Conservation (phyloP, 2,797 vertebrate species). For the Pipistrellus nathusii region DNA sequence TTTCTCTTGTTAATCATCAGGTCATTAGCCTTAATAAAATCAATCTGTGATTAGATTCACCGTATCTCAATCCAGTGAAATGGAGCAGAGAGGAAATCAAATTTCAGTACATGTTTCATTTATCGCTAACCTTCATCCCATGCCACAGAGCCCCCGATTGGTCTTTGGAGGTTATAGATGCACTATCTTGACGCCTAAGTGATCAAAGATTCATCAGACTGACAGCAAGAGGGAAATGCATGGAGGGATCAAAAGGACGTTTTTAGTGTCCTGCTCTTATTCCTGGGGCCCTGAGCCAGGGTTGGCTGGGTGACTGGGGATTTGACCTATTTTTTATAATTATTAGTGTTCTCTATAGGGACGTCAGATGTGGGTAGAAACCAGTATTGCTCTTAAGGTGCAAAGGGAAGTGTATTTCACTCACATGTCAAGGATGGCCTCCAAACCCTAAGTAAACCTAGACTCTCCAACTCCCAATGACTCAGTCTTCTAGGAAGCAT, state of each 20-base stretch:
- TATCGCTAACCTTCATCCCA: slow-evolving; percentile 57
- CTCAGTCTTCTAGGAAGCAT: background rate
- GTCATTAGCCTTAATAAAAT: slow-evolving; percentile 77
- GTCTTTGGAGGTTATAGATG: background rate
- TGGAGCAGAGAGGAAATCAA: slow-evolving; percentile 65
- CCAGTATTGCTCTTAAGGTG: background rate
- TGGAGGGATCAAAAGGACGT: background rate
- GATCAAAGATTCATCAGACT: slow-evolving; percentile 30
- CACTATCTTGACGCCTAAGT: background rate
- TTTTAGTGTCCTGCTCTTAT: background rate
- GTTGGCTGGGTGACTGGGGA: background rate
- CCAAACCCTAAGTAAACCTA: background rate
- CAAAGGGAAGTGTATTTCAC: background rate
- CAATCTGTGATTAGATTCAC: slow-evolving; percentile 73
- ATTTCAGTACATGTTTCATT: slow-evolving; percentile 65
- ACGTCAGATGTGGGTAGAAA: background rate
- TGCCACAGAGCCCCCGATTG: background rate
- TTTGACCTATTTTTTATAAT: slow-evolving; percentile 59
- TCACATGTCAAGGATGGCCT: background rate
- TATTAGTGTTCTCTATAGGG: background rate
- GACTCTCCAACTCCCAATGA: background rate
- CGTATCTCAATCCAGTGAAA: slow-evolving; percentile 24
- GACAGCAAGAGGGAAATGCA: background rate
- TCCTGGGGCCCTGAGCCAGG: background rate
- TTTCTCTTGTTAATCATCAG: slow-evolving; percentile 79